Evolutionary conservation across 2,888 invertebrate species (phyloP), one percentile per base, ranked within the genome.

Genomic region (Crocallis elinguaria): DNA sequence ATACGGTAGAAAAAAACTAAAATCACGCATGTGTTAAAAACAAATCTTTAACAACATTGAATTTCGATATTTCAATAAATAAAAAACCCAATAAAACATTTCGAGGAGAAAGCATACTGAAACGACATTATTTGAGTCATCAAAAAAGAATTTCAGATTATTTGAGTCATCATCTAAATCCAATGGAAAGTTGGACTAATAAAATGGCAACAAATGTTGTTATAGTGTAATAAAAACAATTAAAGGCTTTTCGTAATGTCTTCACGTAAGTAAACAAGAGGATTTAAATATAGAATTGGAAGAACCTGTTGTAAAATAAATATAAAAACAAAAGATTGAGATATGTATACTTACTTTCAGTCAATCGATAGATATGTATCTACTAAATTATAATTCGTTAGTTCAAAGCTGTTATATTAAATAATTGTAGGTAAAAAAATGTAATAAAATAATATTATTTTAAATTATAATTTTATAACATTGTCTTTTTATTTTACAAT

Each of bases 251-350:
- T 4, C 6, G 7, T 19, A n/a, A 19, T 35, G 45, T 41, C 19
- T 44, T 46, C 38, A 56, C 43, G 51, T 45, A 36, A 46, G 41
- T 46, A 51, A 42, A 50, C 44, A 50, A 29, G 19, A 19, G 19
- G 6, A 19, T 19, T 19, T 19, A n/a, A n/a, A n/a, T n/a, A 6
- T 19, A 6, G 6, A 19, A 4, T 19, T 19, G 19, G 3, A 3
- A 19, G 3, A 19, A 4, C 19, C 19, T 19, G 6, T 19, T 19
- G 3, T 19, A 19, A 6, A 6, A 4, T 19, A 6, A 3, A 19
- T 4, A 19, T 19, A 19, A 19, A 19, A 19, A 19, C n/a, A n/a
- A n/a, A n/a, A n/a, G n/a, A n/a, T n/a, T n/a, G n/a, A n/a, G n/a
- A n/a, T n/a, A n/a, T n/a, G n/a, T n/a, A n/a, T n/a, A n/a, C n/a